A percentile compares a stretch with the other conserved stretches of the same genome.
Evolutionary conservation across 2,888 invertebrate species (phyloP).

Genomic region (Lottia scabra): DNA sequence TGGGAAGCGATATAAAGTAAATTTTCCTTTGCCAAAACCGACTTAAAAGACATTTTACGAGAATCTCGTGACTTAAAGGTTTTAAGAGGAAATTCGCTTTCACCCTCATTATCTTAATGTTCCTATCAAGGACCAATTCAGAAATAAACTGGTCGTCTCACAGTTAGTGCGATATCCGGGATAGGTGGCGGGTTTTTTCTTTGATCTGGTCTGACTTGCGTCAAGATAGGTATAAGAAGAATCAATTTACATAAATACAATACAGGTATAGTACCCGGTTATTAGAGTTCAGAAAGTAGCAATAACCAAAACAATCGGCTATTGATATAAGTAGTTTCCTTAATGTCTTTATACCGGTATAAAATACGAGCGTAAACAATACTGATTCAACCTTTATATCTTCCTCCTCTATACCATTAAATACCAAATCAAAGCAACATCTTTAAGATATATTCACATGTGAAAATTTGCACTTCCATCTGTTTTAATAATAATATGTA

Average conservation of each 20-base stretch:
- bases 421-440: too few species aligned
- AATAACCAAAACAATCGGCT: too few species aligned
- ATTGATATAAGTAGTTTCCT: too few species aligned
- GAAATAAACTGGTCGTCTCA: background rate
- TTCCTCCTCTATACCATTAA: too few species aligned
- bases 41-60: background rate
- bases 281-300: background rate
- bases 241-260: too few species aligned
- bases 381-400: too few species aligned
- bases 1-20: background rate
- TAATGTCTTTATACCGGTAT: too few species aligned
- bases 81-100: constrained; percentile 1
- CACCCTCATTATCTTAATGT: constrained; percentile 2
- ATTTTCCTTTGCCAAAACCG: background rate
- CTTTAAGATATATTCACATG: too few species aligned
- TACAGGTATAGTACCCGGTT: background rate
- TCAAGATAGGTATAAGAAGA: background rate
- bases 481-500: too few species aligned
- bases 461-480: too few species aligned
- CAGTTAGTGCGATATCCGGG: background rate
- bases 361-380: too few species aligned
- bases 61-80: background rate
- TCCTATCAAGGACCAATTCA: background rate
- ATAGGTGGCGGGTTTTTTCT: background rate
- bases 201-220: background rate